Evolutionary conservation across 2,113 vertebrate species (phyloP), one percentile per base, ranked within the genome.

Genomic region (Xenopus laevis): DNA sequence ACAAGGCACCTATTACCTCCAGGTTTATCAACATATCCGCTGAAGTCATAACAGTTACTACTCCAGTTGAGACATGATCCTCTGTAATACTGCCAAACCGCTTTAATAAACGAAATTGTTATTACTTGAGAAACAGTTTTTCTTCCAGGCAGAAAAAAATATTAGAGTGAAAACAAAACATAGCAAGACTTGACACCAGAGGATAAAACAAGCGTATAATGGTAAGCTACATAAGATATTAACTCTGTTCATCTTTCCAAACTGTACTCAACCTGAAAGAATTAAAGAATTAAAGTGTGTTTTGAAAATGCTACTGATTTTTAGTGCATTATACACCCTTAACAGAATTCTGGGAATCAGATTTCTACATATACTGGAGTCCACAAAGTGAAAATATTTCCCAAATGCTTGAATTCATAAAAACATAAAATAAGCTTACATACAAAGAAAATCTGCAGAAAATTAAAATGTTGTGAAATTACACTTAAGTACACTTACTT

Each of bases 401-500:
- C 3, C 33, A 40, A 40, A 50, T 50, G 47, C 11, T 16, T 50
- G 47, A 12, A 50, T 13, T 50, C 10, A 50, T 15, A 16, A 1
- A 50, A 50, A 16, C 3, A 50, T 12, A 50, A 16, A 50, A 16
- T 13, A 2, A 16, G 15, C 2, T 50, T 4, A 50, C 47, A 50
- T 50, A 50, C 11, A 27, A 27, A 27, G 23, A 27, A 27, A 27
- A 50, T 50, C 4, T 50, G 10, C 2, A 50, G 15, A n/a, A n/a
- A n/a, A n/a, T n/a, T n/a, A n/a, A n/a, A n/a, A 16, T 12, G 2
- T 4, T 50, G 1, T 16, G 4, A 50, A 13, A 50, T 1, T 50
- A 55, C 53, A 27, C 23, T 27, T 27, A 27, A 27, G 23, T 27
- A 4, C 23, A 68, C 96, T 94, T 89, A 99, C 97, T 99, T 99